These are phyloP conservation scores for Halocaridina rubra DNA, from an alignment of 2,888 invertebrate genomes.

Conservation along the genomic window DNA sequence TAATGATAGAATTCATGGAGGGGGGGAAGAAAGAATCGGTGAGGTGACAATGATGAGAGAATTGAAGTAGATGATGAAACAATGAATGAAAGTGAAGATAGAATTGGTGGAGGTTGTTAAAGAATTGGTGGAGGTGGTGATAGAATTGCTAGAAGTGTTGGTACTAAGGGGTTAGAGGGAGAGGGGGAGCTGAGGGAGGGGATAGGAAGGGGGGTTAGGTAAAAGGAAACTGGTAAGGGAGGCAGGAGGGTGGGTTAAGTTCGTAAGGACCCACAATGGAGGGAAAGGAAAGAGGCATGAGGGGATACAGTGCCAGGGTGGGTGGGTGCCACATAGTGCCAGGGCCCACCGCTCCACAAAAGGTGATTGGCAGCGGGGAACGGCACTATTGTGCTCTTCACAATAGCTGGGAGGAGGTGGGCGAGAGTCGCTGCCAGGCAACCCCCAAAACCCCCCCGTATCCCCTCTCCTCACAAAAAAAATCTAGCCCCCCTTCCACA, in stretches of 20 bases:
- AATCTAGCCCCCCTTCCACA: not conserved
- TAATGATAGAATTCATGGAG: not conserved
- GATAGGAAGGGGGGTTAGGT: not conserved
- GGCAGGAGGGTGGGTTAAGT: no score
- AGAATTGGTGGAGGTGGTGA: not conserved
- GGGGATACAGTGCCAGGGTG: not conserved
- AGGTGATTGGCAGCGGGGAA: constrained; percentile 55
- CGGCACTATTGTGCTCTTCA: constrained; percentile 36
- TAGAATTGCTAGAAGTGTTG: not conserved
- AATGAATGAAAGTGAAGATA: not conserved
- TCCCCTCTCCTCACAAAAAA: not conserved
- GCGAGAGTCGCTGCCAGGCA: constrained; percentile 16
- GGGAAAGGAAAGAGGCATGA: not conserved
- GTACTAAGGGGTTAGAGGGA: not conserved
- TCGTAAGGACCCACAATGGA: not conserved
- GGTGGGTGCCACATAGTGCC: not conserved
- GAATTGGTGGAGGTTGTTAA: not conserved
- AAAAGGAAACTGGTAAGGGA: no score
- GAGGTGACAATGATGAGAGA: not conserved
- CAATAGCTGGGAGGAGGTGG: constrained; percentile 40
- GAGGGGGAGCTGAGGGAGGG: not conserved
- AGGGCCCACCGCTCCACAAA: constrained; percentile 31
- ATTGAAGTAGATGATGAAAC: not conserved
- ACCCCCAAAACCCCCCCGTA: not conserved
- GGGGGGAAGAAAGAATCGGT: not conserved